Base-by-base conservation (phyloP, 2,113 vertebrate genomes). In the Neofelis nebulosa region DNA sequence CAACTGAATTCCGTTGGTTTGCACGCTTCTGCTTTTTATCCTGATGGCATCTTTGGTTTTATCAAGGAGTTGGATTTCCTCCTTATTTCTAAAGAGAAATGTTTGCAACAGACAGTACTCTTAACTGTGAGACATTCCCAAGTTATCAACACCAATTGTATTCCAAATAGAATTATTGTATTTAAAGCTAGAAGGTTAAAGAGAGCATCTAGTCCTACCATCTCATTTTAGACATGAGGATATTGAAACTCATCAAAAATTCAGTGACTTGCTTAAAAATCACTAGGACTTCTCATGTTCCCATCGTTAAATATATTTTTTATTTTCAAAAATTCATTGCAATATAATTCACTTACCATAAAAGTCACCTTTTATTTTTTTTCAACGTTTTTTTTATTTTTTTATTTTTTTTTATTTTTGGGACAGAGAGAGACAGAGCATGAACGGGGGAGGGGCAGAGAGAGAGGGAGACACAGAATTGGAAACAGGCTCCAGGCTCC, bases 61-160 rank as follows among this genome's bases (percentile, higher is more conserved):
- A 98, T 98, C 95, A 97, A 95, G 94, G 95, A 95, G 79, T 55
- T 91, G 84, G 50, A 76, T 96, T 97, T 97, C 93, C 96, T 90
- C 52, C 65, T 92, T 95, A 92, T 91, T 97, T 98, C 97, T 96
- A 88, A 97, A 97, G 31, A 97, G 92, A 95, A 95, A 66, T 78
- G 61, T 91, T 96, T 89, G 55, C 8, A 48, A 69, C 7, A 68
- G 52, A 50, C 48, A 36, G 66, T 82, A 36, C 19, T 65, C 80
- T 91, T 76, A 38, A 38, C 29, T 81, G 5, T 63, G 45, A 95
- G 71, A 95, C 88, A 73, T 88, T 63, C 57, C 83, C 38, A 85
- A 45, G 36, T 79, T 87, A n/a, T 83, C 57, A 71, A 93, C 73
- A 89, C 73, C 38, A 52, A 50, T 29, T 74, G 8, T 81, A 65